Base-by-base conservation (phyloP, 2,888 invertebrate genomes). In the Cryptosula pallasiana region DNA sequence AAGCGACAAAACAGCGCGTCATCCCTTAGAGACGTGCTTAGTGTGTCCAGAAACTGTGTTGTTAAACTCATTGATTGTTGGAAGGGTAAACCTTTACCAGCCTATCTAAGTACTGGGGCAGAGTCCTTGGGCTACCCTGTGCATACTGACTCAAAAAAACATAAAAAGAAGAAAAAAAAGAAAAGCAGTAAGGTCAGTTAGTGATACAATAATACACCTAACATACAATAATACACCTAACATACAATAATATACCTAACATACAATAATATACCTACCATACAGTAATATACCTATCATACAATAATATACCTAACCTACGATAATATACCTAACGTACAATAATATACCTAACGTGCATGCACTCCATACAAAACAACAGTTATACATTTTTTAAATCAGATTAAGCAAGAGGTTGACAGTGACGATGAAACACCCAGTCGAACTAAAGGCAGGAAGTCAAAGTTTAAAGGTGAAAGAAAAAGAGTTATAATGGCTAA, bases 151-250 rank as follows among this genome's bases (percentile, higher is more conserved):
- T 23, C 25, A 16, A 25, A 57, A 23, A 23, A 57, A 23, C 5
- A 13, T 16, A 57, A 63, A 32, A 63, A 63, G 63, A 32, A 63
- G 25, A 57, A 63, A 32, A 63, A 63, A 63, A 63, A 63, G 63
- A 63, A 32, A 32, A 63, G 13, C 45, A 45, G n/a, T n/a, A n/a
- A n/a, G n/a, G n/a, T n/a, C n/a, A n/a, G n/a, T n/a, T n/a, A n/a
- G n/a, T n/a, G n/a, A n/a, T n/a, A n/a, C n/a, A n/a, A n/a, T n/a
- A n/a, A n/a, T n/a, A n/a, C n/a, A n/a, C n/a, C n/a, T n/a, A n/a
- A n/a, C n/a, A n/a, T n/a, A n/a, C n/a, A n/a, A n/a, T n/a, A n/a
- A n/a, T n/a, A n/a, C n/a, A n/a, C n/a, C n/a, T n/a, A n/a, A n/a
- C n/a, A n/a, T n/a, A n/a, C n/a, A n/a, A n/a, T n/a, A n/a, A n/a